Percentiles rank a stretch among this genome's conserved stretches.
phyloP scores from a whole-genome alignment of 2,113 vertebrate genomes.

The Anthoscopus minutus region DNA sequence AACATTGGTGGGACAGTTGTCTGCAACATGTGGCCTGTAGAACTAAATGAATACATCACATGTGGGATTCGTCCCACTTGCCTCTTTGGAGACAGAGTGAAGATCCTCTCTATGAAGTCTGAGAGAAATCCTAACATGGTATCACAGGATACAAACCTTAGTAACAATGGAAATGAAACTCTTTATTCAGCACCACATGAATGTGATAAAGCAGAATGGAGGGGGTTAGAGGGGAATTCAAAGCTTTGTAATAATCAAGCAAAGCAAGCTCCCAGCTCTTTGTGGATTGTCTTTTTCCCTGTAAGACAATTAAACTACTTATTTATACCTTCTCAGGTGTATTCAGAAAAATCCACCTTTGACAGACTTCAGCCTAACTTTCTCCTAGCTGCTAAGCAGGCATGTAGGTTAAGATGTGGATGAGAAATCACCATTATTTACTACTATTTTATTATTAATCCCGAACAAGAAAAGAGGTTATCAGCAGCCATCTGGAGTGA shows the following conservation, averaged over 20 bases:
- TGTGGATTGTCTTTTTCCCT: not conserved
- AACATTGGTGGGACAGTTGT: not conserved
- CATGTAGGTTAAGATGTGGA: not conserved
- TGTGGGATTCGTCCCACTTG: not conserved
- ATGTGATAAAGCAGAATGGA: not conserved
- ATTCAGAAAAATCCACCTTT: not conserved
- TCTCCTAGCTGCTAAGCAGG: not conserved
- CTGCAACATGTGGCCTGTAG: not conserved
- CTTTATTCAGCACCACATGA: not conserved
- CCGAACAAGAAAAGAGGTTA: not conserved
- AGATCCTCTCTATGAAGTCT: not conserved
- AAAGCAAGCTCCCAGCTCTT: not conserved
- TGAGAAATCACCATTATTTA: not conserved
- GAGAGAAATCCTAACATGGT: not conserved
- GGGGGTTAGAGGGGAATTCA: not conserved
- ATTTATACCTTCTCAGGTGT: not conserved
- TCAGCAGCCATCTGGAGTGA: slow-evolving; percentile 50
- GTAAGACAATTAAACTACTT: not conserved
- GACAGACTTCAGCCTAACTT: not conserved
- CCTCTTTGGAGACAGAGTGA: not conserved
- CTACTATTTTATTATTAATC: slow-evolving; percentile 6
- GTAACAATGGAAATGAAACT: not conserved
- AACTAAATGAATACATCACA: not conserved
- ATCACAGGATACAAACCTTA: not conserved
- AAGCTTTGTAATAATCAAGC: not conserved